Percentiles rank a stretch among this genome's conserved stretches.
Evolutionary conservation across 2,888 invertebrate genomes (phyloP).

Genomic region (Elegia similella): DNA sequence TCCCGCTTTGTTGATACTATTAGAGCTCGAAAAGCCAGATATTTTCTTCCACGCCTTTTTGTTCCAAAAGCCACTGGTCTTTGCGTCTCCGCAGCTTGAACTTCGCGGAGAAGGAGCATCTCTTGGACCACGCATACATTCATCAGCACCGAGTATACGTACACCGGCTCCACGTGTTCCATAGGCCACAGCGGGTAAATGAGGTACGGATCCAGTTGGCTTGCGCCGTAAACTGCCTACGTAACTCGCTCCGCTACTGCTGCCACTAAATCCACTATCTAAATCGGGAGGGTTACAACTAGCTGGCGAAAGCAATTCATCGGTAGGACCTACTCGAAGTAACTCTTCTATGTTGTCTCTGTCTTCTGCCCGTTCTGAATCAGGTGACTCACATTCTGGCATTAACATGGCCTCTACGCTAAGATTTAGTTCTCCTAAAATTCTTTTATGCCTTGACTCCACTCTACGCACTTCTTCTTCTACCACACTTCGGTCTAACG

Average conservation of each 20-base stretch:
- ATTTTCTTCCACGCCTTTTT: conserved; percentile 90
- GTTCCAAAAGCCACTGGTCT: conserved; percentile 85
- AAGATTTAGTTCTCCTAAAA: conserved; percentile 92
- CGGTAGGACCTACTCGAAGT: conserved; percentile 85
- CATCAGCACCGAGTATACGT: conserved; percentile 70
- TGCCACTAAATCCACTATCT: conserved; percentile 92
- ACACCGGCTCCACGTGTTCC: conserved; percentile 75
- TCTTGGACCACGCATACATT: conserved; percentile 64
- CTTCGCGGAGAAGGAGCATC: conserved; percentile 69
- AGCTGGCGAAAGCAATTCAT: conserved; percentile 87
- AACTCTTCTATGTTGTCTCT: conserved; percentile 85
- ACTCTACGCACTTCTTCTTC: conserved; percentile 93
- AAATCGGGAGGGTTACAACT: conserved; percentile 85
- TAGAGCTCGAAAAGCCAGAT: conserved; percentile 87
- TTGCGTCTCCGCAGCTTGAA: conserved; percentile 75
- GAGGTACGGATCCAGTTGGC: conserved; percentile 74
- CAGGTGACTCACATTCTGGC: conserved; percentile 87
- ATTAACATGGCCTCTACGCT: conserved; percentile 95
- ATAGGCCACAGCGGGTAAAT: conserved; percentile 77
- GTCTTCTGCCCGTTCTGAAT: conserved; percentile 84
- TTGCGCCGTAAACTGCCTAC: conserved; percentile 85
- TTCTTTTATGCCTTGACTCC: conserved; percentile 90
- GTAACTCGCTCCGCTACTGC: conserved; percentile 91
- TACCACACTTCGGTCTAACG: conserved; percentile 86
- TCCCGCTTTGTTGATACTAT: conserved; percentile 85